phyloP scores from a whole-genome alignment of 2,888 invertebrate genomes.

The Agrilus mali region DNA sequence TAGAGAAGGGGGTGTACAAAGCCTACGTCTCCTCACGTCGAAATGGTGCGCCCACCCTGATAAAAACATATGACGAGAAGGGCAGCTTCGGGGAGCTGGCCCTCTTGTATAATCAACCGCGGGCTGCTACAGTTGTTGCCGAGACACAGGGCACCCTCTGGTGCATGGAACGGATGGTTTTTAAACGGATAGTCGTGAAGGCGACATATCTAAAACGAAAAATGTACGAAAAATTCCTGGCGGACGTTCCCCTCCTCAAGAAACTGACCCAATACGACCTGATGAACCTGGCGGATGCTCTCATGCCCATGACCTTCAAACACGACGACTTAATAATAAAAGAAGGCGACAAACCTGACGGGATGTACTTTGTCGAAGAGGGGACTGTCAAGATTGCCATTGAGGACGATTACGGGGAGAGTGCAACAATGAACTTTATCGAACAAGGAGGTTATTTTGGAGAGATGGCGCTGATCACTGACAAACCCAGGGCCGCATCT shows the following conservation, averaged over 20 bases:
- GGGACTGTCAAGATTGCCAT: constrained; percentile 73
- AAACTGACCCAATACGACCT: constrained; percentile 82
- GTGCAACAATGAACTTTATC: constrained; percentile 51
- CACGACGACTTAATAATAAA: constrained; percentile 73
- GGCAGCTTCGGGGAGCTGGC: constrained; percentile 90
- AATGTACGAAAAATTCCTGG: constrained; percentile 82
- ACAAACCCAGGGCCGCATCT: constrained; percentile 83
- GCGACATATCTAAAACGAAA: constrained; percentile 89
- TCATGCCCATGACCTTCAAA: constrained; percentile 55
- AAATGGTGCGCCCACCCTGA: constrained; percentile 30
- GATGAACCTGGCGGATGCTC: constrained; percentile 86
- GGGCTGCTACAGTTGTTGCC: constrained; percentile 76
- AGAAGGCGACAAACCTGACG: constrained; percentile 81
- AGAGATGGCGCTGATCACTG: constrained; percentile 84
- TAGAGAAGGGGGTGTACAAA: constrained; percentile 70
- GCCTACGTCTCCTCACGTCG: constrained; percentile 44
- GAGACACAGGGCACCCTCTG: constrained; percentile 46
- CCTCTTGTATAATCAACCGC: constrained; percentile 89
- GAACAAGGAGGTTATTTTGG: constrained; percentile 75
- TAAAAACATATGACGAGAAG: constrained; percentile 71
- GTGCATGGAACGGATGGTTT: constrained; percentile 91
- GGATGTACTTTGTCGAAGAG: constrained; percentile 91
- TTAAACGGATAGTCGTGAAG: constrained; percentile 57
- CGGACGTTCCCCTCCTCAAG: constrained; percentile 84
- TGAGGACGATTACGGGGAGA: constrained; percentile 59